phyloP scores from a whole-genome alignment of 2,797 vertebrate genomes.

The Vireo griseus region DNA sequence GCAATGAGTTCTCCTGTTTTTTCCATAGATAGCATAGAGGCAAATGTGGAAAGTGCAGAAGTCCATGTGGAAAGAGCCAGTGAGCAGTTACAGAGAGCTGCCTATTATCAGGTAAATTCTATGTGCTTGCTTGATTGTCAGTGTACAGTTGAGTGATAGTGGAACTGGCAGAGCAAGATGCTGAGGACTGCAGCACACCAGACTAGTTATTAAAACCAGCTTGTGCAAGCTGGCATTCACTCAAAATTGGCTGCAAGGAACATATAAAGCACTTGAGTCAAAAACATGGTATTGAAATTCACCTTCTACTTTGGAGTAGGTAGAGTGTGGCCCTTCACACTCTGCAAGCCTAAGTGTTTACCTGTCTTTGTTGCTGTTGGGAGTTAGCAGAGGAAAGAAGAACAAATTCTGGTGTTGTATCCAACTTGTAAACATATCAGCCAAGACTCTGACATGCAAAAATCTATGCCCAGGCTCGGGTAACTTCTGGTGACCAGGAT shows the following conservation, averaged over 20 bases:
- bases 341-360: not conserved
- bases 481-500: not conserved
- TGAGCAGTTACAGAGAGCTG: conserved; percentile 90
- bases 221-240: not conserved
- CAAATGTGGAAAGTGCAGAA: conserved; percentile 94
- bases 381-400: not conserved
- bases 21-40: conserved; percentile 92
- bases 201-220: not conserved
- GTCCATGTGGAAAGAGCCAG: conserved; percentile 90
- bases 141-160: not conserved
- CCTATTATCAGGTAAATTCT: conserved; percentile 87
- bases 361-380: not conserved
- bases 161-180: not conserved
- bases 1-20: not conserved
- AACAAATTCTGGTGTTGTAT: not conserved
- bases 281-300: not conserved
- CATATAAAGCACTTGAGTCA: not conserved
- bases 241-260: not conserved
- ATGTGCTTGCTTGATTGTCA: not conserved
- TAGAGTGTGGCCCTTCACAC: not conserved
- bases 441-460: not conserved
- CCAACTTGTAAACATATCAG: not conserved
- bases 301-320: not conserved
- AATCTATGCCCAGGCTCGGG: not conserved
- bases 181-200: not conserved